These are phyloP conservation scores for Pangasius djambal DNA, from an alignment of 2,797 vertebrate genomes.

Conservation along the genomic window DNA sequence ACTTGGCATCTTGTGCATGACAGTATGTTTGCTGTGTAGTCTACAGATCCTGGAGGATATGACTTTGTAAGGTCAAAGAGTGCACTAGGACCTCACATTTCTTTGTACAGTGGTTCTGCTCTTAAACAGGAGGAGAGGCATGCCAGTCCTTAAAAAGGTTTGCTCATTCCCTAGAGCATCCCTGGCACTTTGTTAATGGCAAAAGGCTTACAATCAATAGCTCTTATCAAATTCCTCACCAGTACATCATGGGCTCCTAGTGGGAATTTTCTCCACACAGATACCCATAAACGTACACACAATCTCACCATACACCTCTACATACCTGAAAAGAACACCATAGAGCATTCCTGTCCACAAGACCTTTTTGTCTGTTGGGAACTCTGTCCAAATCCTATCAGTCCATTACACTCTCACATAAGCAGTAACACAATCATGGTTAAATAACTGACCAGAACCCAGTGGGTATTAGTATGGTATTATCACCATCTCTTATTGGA, in stretches of 20 bases:
- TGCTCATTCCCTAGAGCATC: not conserved
- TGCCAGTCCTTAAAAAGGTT: not conserved
- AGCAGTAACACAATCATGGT: not conserved
- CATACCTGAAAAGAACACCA: conserved; percentile 16
- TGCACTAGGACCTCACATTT: not conserved
- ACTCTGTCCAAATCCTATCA: not conserved
- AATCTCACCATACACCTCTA: not conserved
- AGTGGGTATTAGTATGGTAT: not conserved
- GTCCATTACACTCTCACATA: not conserved
- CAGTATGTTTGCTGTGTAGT: not conserved
- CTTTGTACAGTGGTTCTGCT: not conserved
- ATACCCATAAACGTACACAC: not conserved
- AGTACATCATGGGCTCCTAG: conserved; percentile 28
- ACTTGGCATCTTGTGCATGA: not conserved
- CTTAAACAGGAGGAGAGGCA: not conserved
- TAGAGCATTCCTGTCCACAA: not conserved
- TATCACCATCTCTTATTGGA: not conserved
- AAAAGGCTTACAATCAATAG: conserved; percentile 20
- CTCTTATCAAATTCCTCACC: conserved; percentile 27
- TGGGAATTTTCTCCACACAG: not conserved
- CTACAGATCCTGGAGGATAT: not conserved
- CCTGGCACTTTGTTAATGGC: conserved; percentile 7
- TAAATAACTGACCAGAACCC: conserved; percentile 19
- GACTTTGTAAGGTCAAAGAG: not conserved
- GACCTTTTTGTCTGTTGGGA: not conserved